A percentile compares a stretch with the other conserved stretches of the same genome.
Evolutionary conservation across 2,797 vertebrate species (phyloP).

Genomic region (Brachymystax lenok): DNA sequence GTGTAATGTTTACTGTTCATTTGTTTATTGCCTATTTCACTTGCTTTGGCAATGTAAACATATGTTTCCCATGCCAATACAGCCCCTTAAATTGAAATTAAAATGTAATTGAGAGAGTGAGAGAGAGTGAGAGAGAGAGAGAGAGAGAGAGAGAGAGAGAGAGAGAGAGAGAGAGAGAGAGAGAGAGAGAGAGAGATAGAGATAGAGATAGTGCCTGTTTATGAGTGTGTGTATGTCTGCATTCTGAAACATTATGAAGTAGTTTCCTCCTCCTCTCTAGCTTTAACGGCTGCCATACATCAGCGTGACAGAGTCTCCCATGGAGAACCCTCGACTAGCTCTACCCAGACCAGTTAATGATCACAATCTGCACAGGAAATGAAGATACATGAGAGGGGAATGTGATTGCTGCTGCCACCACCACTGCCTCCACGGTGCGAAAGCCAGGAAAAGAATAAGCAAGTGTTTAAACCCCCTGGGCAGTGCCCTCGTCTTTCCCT

Average conservation of each 20-base stretch:
- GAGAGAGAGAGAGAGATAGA: conserved; percentile 36
- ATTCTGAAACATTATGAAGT: conserved; percentile 47
- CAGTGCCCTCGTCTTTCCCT: conserved; percentile 12
- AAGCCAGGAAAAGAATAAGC: conserved; percentile 16
- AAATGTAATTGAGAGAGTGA: too few relatives aligned
- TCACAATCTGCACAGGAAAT: conserved; percentile 68
- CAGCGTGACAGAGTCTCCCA: conserved; percentile 54
- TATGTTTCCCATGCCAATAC: too few relatives aligned
- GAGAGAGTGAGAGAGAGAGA: conserved; percentile 19
- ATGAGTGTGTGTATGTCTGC: conserved; percentile 12
- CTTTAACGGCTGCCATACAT: conserved; percentile 70
- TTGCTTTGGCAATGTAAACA: too few relatives aligned
- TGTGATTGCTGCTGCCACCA: conserved; percentile 25
- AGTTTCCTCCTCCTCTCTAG: conserved; percentile 54
- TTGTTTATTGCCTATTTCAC: too few relatives aligned
- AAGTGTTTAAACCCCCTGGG: not conserved
- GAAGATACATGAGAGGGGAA: conserved; percentile 62
- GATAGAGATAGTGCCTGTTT: conserved; percentile 3
- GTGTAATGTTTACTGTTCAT: too few relatives aligned
- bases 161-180: conserved; percentile 13
- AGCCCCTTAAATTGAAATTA: too few relatives aligned
- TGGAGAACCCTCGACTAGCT: conserved; percentile 45
- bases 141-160: conserved; percentile 36
- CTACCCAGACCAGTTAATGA: conserved; percentile 65
- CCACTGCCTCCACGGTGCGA: conserved; percentile 21